phyloP scores from a whole-genome alignment of 2,888 invertebrate genomes.

The Ceriagrion tenellum region DNA sequence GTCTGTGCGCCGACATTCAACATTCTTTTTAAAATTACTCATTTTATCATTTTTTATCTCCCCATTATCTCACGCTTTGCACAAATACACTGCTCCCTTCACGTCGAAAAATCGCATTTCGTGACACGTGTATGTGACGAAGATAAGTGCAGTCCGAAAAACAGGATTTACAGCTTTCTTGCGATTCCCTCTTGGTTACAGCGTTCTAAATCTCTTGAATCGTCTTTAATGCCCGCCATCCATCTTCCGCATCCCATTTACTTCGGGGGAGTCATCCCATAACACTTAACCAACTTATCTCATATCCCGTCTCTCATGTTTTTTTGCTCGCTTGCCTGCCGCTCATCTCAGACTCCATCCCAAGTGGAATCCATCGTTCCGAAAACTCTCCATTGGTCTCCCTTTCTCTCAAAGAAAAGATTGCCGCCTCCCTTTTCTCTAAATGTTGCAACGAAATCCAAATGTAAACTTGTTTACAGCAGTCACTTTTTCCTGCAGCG shows the following conservation, averaged over 20 bases:
- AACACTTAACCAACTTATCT: constrained; percentile 2
- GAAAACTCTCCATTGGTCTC: not conserved
- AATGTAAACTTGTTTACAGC: too few species aligned
- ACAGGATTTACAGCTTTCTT: not conserved
- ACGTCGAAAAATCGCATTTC: too few species aligned
- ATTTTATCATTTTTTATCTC: too few species aligned
- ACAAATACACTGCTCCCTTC: too few species aligned
- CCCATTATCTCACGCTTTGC: too few species aligned
- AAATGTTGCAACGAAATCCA: too few species aligned
- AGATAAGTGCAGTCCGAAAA: not conserved
- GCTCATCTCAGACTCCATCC: not conserved
- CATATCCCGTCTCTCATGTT: not conserved
- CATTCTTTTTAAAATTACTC: too few species aligned
- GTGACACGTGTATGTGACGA: too few species aligned
- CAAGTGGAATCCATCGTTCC: not conserved
- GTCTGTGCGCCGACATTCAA: too few species aligned
- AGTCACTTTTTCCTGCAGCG: too few species aligned
- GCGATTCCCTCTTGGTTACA: not conserved
- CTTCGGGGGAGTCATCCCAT: not conserved
- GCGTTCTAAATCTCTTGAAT: not conserved
- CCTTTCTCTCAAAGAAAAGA: not conserved
- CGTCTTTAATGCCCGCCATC: not conserved
- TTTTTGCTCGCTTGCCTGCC: not conserved
- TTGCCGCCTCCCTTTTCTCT: not conserved
- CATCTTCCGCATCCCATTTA: not conserved